Conservation (phyloP, 2,797 vertebrate genomes). For the Siniperca undulata region DNA sequence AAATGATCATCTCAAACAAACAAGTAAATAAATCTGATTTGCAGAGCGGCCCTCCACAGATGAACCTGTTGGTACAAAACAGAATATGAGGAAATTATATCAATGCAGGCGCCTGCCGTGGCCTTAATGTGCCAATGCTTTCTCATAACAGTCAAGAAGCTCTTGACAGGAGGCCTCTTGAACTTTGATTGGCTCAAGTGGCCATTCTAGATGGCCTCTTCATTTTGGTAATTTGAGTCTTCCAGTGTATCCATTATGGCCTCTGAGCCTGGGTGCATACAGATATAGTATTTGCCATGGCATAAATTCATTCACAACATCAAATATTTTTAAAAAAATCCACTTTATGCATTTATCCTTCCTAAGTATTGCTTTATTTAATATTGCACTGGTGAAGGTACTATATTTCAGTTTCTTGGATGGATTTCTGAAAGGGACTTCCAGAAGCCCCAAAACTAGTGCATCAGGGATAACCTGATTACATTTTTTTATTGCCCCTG, state of each 20-base stretch:
- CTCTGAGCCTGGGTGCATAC: background rate
- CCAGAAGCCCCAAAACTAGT: background rate
- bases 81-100: constrained; percentile 37
- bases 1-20: constrained; percentile 64
- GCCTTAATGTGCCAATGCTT: constrained; percentile 14
- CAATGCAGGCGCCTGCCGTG: constrained; percentile 2
- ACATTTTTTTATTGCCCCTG: background rate
- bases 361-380: background rate
- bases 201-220: constrained; percentile 48
- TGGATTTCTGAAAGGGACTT: too few species aligned
- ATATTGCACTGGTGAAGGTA: too few species aligned
- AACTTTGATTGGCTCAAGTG: constrained; percentile 65
- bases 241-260: constrained; percentile 25
- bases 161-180: constrained; percentile 61
- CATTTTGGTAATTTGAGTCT: constrained; percentile 47
- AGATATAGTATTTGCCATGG: background rate
- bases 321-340: background rate
- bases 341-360: background rate
- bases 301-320: constrained; percentile 1
- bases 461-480: background rate
- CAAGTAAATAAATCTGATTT: constrained; percentile 63
- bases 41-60: constrained; percentile 37
- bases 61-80: constrained; percentile 45
- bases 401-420: background rate
- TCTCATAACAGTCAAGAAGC: constrained; percentile 36